Evolutionary conservation across 1,140 invertebrate genomes (phyloP), one percentile per base, ranked within the genome.

Genomic region (Lordiphosa clarofinis): DNA sequence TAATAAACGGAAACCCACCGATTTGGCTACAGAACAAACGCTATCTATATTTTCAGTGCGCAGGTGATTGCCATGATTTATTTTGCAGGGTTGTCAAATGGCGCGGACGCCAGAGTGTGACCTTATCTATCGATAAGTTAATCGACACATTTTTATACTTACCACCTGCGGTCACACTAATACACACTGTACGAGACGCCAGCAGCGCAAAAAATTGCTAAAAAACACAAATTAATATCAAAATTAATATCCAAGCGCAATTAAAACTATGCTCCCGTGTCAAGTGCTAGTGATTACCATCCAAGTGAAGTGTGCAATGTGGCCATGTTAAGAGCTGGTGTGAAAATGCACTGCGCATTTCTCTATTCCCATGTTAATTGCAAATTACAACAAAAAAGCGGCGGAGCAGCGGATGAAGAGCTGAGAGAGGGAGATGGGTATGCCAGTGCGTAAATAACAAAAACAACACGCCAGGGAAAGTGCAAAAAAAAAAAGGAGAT

Each of bases 141-240:
- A 4, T 0, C 4, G 3, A 4, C 3, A 21, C 4, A 24, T 31
- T 31, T 31, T 8, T 31, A 31, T 31, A 19, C 21, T 4, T 28
- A 13, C 1, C 15, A 11, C 21, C 4, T 24, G 5, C 21, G 21
- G 6, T 15, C 9, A 37, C 46, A 39, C 58, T 24, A 28, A 55
- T 55, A 65, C 48, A 52, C 59, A 69, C 44, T 56, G 65, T 69
- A 69, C 59, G 65, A 74, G 73, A 79, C 74, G 74, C 74, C 64
- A 78, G 74, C 70, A 79, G 74, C 76, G 66, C 75, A 78, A 73
- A 54, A 78, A 78, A 79, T 78, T 61, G 74, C 74, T 31, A 67
- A 73, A 73, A 7, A 28, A 42, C 42, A 19, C 19, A 37, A 60
- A 47, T 52, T 10, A 37, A 19, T 36, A 36, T 24, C 3, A 19